Evolutionary conservation across 2,113 vertebrate species (phyloP), one percentile per base, ranked within the genome.

Genomic region (Caretta caretta): DNA sequence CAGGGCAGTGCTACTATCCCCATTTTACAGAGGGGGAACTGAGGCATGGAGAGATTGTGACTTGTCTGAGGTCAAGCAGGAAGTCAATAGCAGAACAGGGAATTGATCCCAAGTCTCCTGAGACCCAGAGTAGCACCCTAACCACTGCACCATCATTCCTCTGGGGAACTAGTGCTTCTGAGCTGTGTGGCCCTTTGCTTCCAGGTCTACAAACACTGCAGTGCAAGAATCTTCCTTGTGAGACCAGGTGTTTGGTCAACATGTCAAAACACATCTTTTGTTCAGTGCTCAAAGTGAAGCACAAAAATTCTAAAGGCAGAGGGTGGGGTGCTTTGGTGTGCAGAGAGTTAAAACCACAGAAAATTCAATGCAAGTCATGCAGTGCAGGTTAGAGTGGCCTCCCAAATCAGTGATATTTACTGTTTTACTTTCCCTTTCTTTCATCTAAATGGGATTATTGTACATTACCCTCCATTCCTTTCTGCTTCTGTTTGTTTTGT

Each of bases 391-490:
- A 97, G 95, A 96, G 96, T 93, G 54, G 97, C 93, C 96, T 97
- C 96, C 88, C 86, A 92, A 97, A 97, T 96, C 93, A 90, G 89
- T 19, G 93, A 96, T 97, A 97, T 97, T 97, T 97, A 97, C 97
- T 97, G 97, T 94, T 97, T 97, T 97, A 96, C 96, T 97, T 97
- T 97, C 96, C 96, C 96, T 97, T 97, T 97, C 96, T 97, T 93
- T 96, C 97, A 97, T 97, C 96, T 97, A 95, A 97, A 97, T 97
- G 95, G 96, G 92, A 97, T 95, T 95, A 97, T 97, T 97, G 97
- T 97, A 96, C 96, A 96, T 97, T 96, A 83, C 88, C 97, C 96
- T 94, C 96, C 97, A 92, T 96, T 82, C 0, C 88, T 96, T 92
- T 97, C 96, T 97, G 97, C 69, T 95, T 86, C 46, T 92, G 75